Conservation (phyloP, 2,113 vertebrate genomes). For the Sapajus apella region DNA sequence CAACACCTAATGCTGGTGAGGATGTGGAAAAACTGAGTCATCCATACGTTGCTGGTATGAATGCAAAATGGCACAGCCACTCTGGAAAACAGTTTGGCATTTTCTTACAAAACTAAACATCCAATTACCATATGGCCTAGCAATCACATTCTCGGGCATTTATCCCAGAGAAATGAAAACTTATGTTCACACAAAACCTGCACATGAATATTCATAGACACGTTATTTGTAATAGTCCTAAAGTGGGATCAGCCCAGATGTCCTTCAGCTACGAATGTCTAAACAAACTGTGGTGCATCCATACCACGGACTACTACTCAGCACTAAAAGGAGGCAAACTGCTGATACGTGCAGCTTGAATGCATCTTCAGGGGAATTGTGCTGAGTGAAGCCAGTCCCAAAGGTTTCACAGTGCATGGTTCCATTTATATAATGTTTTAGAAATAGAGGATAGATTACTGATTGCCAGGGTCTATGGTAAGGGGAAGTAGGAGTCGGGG, state of each 20-base stretch:
- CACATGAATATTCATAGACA: constrained; percentile 6
- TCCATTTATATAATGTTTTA: neutral
- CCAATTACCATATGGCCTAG: neutral
- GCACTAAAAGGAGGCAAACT: neutral
- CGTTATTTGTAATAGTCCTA: neutral
- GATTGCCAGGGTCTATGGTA: neutral
- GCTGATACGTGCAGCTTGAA: neutral
- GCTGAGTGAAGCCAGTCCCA: neutral
- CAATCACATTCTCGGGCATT: neutral
- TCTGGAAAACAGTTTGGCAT: neutral
- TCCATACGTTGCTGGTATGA: neutral
- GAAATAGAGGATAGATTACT: neutral
- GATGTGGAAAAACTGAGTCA: neutral
- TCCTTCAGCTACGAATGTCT: neutral
- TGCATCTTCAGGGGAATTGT: neutral
- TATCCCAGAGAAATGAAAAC: constrained; percentile 43
- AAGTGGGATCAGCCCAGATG: neutral
- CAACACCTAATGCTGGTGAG: neutral
- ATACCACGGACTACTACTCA: neutral
- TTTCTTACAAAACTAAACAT: neutral
- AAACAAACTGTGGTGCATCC: neutral
- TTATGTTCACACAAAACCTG: neutral
- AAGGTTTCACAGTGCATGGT: neutral
- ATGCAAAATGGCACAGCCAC: neutral
- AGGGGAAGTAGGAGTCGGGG: fast-evolving